These are phyloP conservation scores for Drosophila greeni DNA, from an alignment of 2,888 invertebrate genomes.

Conservation along the genomic window DNA sequence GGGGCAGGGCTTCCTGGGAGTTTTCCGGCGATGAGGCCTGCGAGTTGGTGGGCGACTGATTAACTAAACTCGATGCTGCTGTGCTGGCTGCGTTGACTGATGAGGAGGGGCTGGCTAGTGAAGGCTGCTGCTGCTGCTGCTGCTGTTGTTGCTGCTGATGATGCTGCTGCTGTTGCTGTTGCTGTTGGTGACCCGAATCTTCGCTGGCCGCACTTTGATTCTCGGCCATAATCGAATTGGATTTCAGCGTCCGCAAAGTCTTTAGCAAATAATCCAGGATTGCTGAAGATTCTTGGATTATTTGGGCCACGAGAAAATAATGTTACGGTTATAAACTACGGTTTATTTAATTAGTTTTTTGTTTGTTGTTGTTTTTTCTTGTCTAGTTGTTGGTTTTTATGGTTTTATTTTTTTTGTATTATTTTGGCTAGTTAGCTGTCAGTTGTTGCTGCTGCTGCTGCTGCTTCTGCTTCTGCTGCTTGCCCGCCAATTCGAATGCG, in stretches of 20 bases:
- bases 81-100: slow-evolving; percentile 41
- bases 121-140: slow-evolving; percentile 56
- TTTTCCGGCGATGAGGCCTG: slow-evolving; percentile 75
- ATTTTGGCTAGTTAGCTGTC: slow-evolving; percentile 25
- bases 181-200: slow-evolving; percentile 77
- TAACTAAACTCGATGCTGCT: slow-evolving; percentile 25
- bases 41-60: slow-evolving; percentile 60
- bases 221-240: slow-evolving; percentile 78
- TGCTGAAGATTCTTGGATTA: slow-evolving; percentile 68
- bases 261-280: slow-evolving; percentile 78
- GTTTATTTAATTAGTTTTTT: slow-evolving; percentile 2
- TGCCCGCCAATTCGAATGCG: slow-evolving; percentile 66
- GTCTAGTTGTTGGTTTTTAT: slow-evolving; percentile 10
- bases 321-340: slow-evolving; percentile 10
- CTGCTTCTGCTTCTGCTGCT: slow-evolving; percentile 28
- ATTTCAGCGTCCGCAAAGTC: slow-evolving; percentile 77
- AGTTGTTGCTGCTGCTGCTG: slow-evolving; percentile 28
- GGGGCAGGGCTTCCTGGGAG: slow-evolving; percentile 63
- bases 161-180: slow-evolving; percentile 69
- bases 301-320: slow-evolving; percentile 42
- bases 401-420: slow-evolving; percentile 4
- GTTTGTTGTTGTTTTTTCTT: neutral
- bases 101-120: slow-evolving; percentile 43
- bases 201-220: slow-evolving; percentile 78
- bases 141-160: slow-evolving; percentile 54